phyloP scores from a whole-genome alignment of 2,797 vertebrate genomes.

The Pelodytes ibericus region DNA sequence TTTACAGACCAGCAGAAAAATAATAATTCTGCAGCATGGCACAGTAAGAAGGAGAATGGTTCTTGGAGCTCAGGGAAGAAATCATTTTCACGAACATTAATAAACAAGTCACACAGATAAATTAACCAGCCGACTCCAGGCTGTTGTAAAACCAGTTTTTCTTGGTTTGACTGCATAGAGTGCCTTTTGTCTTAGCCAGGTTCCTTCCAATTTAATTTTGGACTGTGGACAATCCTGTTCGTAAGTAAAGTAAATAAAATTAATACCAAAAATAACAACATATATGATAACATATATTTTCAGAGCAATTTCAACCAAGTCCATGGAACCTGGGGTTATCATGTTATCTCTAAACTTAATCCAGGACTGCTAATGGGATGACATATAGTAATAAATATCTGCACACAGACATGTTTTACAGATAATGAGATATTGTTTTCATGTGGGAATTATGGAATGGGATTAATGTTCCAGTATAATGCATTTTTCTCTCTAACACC shows the following conservation, averaged over 20 bases:
- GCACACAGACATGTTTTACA: no score
- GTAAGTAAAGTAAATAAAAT: not conserved
- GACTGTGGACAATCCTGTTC: not conserved
- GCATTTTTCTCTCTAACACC: no score
- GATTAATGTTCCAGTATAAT: no score
- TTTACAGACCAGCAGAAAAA: not conserved
- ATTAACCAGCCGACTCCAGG: constrained; percentile 27
- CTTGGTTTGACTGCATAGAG: constrained; percentile 29
- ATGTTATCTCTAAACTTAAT: no score
- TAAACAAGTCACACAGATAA: constrained; percentile 14
- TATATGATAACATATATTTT: not conserved
- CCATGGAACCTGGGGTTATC: no score
- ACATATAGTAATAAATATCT: no score
- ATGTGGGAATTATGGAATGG: no score
- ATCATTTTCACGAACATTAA: constrained; percentile 13
- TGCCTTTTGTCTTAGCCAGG: constrained; percentile 28
- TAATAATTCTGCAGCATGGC: not conserved
- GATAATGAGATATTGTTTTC: no score
- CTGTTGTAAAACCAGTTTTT: constrained; percentile 48
- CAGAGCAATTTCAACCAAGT: no score
- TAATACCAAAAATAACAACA: not conserved
- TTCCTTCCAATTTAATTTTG: constrained; percentile 24
- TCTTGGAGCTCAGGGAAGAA: not conserved
- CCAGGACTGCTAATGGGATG: no score
- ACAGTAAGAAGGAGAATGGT: not conserved